phyloP scores from a whole-genome alignment of 2,888 invertebrate genomes.

The Biston betularia region DNA sequence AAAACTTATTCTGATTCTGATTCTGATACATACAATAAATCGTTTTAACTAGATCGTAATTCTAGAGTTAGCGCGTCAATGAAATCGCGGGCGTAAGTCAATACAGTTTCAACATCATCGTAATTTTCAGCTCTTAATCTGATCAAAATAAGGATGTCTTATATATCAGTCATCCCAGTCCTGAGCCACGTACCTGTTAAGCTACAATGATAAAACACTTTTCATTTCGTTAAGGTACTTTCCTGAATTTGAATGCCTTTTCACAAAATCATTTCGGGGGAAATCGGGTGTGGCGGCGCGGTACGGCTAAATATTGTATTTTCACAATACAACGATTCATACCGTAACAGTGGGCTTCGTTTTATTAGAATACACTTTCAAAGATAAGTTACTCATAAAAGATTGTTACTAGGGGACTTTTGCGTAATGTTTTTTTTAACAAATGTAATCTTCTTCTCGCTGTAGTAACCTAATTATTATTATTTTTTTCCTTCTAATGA shows the following conservation, averaged over 20 bases:
- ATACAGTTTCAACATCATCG: no score
- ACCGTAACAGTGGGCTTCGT: constrained; percentile 33
- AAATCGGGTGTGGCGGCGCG: constrained; percentile 18
- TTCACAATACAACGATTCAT: constrained; percentile 33
- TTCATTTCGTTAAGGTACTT: constrained; percentile 11
- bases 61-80: no score
- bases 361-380: neutral
- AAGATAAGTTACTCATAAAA: neutral
- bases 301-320: constrained; percentile 25
- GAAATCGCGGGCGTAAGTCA: no score
- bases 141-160: no score
- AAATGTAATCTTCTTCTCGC: no score
- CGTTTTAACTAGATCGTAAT: no score
- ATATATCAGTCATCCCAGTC: no score
- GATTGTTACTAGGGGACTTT: neutral
- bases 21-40: no score
- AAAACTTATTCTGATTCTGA: no score
- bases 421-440: neutral
- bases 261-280: constrained; percentile 26
- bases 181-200: constrained; percentile 15
- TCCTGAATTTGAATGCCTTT: constrained; percentile 27
- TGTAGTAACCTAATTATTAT: no score
- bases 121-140: no score
- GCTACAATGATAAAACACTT: constrained; percentile 26
- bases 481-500: no score